Conservation (phyloP, 2,888 invertebrate genomes). For the Leptopilina myrica region DNA sequence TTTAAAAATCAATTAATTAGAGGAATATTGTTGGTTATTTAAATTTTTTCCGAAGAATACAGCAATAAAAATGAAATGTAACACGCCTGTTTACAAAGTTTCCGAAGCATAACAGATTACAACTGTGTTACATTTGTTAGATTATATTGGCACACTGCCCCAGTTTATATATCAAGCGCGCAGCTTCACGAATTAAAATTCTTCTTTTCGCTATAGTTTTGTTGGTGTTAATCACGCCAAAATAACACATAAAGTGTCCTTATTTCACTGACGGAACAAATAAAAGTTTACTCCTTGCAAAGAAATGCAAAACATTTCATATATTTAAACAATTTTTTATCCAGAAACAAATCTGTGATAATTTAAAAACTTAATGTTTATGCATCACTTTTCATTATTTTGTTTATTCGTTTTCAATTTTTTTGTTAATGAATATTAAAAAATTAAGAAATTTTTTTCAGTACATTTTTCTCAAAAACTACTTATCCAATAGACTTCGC, state of each 20-base stretch:
- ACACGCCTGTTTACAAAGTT: slow-evolving; percentile 19
- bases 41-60: not conserved
- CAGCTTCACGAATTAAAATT: not conserved
- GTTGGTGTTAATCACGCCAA: slow-evolving; percentile 5
- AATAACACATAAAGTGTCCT: not conserved
- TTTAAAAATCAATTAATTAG: not conserved
- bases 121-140: slow-evolving; percentile 17
- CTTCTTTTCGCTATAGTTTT: not conserved
- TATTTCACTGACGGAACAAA: not conserved
- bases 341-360: too few relatives aligned
- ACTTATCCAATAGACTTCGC: too few relatives aligned
- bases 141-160: slow-evolving; percentile 34
- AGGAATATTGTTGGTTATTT: not conserved
- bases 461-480: too few relatives aligned
- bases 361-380: too few relatives aligned
- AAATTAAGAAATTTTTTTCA: too few relatives aligned
- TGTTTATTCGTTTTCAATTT: too few relatives aligned
- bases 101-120: slow-evolving; percentile 2
- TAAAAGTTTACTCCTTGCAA: not conserved
- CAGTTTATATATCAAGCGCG: slow-evolving; percentile 13
- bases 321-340: too few relatives aligned
- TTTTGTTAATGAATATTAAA: too few relatives aligned
- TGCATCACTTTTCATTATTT: too few relatives aligned
- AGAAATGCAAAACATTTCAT: too few relatives aligned
- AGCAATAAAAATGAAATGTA: not conserved